Evolutionary conservation across 2,888 invertebrate genomes (phyloP), one percentile per base, ranked within the genome.

Genomic region (Bombylius major): DNA sequence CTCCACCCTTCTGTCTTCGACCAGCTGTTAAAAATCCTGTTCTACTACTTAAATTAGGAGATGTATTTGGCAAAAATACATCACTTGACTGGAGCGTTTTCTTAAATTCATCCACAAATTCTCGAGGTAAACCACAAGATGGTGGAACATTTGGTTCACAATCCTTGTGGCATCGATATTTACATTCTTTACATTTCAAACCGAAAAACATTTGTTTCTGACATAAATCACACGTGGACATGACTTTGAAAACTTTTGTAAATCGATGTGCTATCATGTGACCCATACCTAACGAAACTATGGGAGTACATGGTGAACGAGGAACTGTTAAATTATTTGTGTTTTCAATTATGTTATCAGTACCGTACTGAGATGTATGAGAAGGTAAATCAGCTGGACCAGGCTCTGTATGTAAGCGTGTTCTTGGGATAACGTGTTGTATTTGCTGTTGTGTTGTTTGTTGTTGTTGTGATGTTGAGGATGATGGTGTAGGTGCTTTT

Each of bases 131-230:
- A 36, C 91, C 92, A 75, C 97, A 97, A 45, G 92, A 90, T 0
- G 93, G 90, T 62, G 94, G 89, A 62, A 93, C 95, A 77, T 89
- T 90, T 52, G 84, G 82, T 67, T 90, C 91, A 70, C 95, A 96
- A 67, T 93, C 92, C 64, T 81, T 82, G 73, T 74, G 75, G 60
- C 75, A 75, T 44, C 71, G 89, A 70, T 90, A 94, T 78, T 93
- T 95, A 82, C 95, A 96, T 75, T 94, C 93, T 72, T 87, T 93
- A 75, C 95, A 96, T 75, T 89, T 93, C 63, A 90, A 80, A 9
- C 87, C 87, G 70, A 89, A 86, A 64, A 89, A 84, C 82, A 91
- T 88, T 72, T 88, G 89, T 68, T 89, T 89, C 65, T 87, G 86
- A 75, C 95, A 95, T 69, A 86, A 85, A 74, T 91, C 89, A 75